Base-by-base conservation (phyloP, 2,113 vertebrate genomes). In the Lepus americanus region DNA sequence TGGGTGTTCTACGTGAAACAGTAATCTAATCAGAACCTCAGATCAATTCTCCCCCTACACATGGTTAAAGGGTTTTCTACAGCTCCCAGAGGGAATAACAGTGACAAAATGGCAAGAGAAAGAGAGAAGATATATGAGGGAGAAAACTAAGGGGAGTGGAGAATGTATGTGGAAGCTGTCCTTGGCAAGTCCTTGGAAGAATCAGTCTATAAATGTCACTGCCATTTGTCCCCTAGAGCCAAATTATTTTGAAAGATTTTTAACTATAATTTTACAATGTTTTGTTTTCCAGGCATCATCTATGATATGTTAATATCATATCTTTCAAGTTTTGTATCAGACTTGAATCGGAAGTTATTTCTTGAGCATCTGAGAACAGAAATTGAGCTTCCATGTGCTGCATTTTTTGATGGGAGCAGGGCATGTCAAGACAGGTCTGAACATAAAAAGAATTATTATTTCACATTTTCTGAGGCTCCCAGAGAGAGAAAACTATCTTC, bases 281-380 rank as follows among this genome's bases (percentile, higher is more conserved):
- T 88, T 87, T 94, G 3, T 22, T 92, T 89, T 72, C 77, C 13
- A 95, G 89, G 23, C 6, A 82, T 23, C 36, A 74, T 55, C 16
- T 76, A 67, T 87, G 39, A 55, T 67, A 61, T 95, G 61, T 93
- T 89, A 85, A 70, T 73, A 85, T 66, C 12, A 9, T 49, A 33
- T 83, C 66, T 97, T 86, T 94, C 31, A 89, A 92, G 67, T 83
- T 31, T 77, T n/a, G 82, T 95, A 31, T 87, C 51, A 95, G 66
- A 61, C 67, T 94, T 94, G 87, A 95, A 84, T 94, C 83, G 90
- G 55, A 94, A 78, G 55, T 90, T 94, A 66, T 76, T 87, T 94
- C 78, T 86, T 88, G 61, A 87, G 74, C 64, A 69, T 80, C 64
- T 94, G 86, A 95, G 73, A 86, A 33, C 73, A 91, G 79, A 95